Conservation (phyloP, 2,113 vertebrate genomes). For the Glaucomys volans region DNA sequence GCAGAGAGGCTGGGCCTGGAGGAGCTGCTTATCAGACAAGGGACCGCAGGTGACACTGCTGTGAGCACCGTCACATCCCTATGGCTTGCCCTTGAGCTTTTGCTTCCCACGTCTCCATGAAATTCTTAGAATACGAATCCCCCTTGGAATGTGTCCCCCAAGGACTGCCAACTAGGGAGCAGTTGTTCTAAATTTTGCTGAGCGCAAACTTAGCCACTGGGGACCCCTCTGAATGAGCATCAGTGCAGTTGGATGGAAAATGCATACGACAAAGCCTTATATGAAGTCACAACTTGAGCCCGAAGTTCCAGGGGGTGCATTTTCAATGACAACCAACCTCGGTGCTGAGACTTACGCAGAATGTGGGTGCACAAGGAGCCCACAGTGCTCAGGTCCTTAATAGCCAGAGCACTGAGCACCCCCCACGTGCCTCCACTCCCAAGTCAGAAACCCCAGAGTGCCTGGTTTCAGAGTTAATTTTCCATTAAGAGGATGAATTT, state of each 20-base stretch:
- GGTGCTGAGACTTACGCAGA: rapidly evolving
- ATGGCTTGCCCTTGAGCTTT: too few species aligned
- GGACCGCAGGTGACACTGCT: neutral
- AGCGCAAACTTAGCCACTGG: too few species aligned
- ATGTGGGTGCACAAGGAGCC: neutral
- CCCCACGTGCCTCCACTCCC: neutral
- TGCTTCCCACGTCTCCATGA: rapidly evolving
- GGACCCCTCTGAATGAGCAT: rapidly evolving
- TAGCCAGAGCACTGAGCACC: neutral
- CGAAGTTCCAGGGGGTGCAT: too few species aligned
- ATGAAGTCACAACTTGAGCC: neutral
- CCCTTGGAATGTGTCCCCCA: neutral
- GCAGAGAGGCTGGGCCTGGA: neutral
- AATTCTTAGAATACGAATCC: neutral
- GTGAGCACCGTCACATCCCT: rapidly evolving
- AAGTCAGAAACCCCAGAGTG: neutral
- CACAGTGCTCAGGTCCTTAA: neutral
- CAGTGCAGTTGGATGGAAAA: neutral
- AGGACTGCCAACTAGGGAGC: neutral
- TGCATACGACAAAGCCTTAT: neutral
- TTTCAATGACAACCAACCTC: neutral
- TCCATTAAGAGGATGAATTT: constrained; percentile 15
- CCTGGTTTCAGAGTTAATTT: constrained; percentile 43
- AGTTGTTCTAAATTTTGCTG: neutral
- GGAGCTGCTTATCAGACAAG: neutral